These are phyloP conservation scores for Myotis davidii DNA, from an alignment of 2,113 vertebrate species.

Conservation along the genomic window DNA sequence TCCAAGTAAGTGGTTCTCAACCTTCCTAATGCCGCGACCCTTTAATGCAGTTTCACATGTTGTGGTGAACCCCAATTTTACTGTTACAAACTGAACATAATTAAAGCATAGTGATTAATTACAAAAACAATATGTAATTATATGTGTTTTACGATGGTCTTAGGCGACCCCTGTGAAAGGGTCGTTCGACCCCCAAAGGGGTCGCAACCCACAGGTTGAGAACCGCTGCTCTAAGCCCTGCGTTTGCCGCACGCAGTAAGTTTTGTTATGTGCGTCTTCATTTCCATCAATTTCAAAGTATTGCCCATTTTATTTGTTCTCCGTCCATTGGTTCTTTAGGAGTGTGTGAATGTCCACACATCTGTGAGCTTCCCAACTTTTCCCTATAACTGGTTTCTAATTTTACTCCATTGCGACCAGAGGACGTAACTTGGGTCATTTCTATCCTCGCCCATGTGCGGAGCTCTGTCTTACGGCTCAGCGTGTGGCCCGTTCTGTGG, in stretches of 20 bases:
- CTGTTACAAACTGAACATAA: too few species aligned
- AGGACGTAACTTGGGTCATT: neutral
- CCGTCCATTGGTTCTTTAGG: neutral
- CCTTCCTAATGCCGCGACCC: too few species aligned
- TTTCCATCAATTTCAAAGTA: neutral
- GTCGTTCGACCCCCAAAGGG: too few species aligned
- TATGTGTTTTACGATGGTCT: too few species aligned
- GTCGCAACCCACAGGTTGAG: too few species aligned
- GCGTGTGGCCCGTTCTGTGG: neutral
- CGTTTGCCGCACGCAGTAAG: neutral
- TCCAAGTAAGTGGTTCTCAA: neutral
- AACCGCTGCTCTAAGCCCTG: too few species aligned
- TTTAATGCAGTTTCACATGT: too few species aligned
- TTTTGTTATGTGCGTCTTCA: too few species aligned
- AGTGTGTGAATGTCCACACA: neutral
- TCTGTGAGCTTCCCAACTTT: neutral
- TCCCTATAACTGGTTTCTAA: neutral
- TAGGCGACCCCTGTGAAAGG: too few species aligned
- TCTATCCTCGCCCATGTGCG: neutral
- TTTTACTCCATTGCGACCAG: neutral
- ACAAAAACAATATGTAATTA: too few species aligned
- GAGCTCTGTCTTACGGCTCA: neutral
- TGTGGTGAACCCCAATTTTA: too few species aligned
- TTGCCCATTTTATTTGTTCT: neutral
- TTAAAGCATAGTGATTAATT: too few species aligned